Percentiles rank a stretch among this genome's conserved stretches.
These are phyloP conservation scores for Syngnathus typhle DNA, from an alignment of 2,113 vertebrate species.

Conservation along the genomic window DNA sequence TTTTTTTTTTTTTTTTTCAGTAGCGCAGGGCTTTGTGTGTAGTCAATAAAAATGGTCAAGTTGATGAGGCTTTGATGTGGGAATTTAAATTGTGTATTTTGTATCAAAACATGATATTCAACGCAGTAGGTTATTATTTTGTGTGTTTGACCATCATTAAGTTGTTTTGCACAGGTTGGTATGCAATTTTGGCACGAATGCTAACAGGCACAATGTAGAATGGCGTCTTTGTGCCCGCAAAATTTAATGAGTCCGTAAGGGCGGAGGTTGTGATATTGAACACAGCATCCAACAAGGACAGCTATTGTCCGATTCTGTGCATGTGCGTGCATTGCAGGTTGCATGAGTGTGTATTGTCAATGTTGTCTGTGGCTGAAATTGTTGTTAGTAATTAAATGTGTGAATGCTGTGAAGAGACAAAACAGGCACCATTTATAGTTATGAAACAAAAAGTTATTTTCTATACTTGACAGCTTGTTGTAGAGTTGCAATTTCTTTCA, in stretches of 20 bases:
- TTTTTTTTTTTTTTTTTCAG: neutral
- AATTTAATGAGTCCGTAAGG: slow-evolving; percentile 61
- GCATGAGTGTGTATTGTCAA: slow-evolving; percentile 8
- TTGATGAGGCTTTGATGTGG: neutral
- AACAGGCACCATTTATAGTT: neutral
- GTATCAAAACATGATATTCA: neutral
- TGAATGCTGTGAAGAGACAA: neutral
- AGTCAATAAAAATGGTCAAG: neutral
- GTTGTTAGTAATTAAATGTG: neutral
- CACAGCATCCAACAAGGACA: slow-evolving; percentile 42
- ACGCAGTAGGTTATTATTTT: too few species aligned
- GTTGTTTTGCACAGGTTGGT: slow-evolving; percentile 2
- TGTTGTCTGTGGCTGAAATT: slow-evolving; percentile 19
- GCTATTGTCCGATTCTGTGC: slow-evolving; percentile 47
- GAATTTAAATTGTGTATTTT: neutral
- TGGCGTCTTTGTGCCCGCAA: slow-evolving; percentile 55
- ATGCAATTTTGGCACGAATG: slow-evolving; percentile 15
- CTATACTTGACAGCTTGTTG: neutral
- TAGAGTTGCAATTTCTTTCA: neutral
- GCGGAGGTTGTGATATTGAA: slow-evolving; percentile 20
- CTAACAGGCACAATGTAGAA: slow-evolving; percentile 51
- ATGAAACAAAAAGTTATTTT: neutral
- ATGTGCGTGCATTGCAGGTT: neutral
- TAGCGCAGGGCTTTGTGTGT: neutral
- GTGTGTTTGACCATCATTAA: neutral